These are phyloP conservation scores for Muntiacus muntjak DNA, from an alignment of 2,113 vertebrate genomes.

Conservation along the genomic window DNA sequence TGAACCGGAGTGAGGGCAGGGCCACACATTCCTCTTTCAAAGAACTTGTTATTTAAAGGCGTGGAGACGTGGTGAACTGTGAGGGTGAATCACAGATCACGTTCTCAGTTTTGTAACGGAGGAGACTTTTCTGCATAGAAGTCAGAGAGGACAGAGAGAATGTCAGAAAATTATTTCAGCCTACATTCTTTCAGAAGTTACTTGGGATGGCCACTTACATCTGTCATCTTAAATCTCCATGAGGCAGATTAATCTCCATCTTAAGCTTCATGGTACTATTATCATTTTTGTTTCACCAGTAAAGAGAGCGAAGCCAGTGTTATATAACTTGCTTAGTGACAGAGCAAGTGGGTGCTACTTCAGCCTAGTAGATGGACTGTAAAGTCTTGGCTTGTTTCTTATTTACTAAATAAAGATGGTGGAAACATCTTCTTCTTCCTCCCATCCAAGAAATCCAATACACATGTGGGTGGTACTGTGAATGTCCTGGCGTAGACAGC, in stretches of 20 bases:
- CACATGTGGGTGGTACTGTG: background rate
- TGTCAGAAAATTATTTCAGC: background rate
- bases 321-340: background rate
- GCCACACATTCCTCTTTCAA: background rate
- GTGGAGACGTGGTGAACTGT: background rate
- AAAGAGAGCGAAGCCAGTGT: background rate
- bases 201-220: background rate
- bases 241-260: background rate
- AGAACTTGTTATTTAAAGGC: background rate
- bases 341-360: background rate
- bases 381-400: background rate
- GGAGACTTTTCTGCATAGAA: background rate
- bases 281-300: background rate
- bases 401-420: background rate
- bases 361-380: background rate
- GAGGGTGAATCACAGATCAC: background rate
- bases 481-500: background rate
- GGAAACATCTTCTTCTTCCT: background rate
- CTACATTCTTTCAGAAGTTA: background rate
- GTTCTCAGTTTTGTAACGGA: background rate
- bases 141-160: background rate
- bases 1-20: background rate
- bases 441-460: background rate
- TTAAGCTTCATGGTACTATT: background rate
- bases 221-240: background rate